Percentiles rank a stretch among this genome's conserved stretches.
Conservation (phyloP, 2,113 vertebrate genomes). For the Chloroceryle aenea region DNA sequence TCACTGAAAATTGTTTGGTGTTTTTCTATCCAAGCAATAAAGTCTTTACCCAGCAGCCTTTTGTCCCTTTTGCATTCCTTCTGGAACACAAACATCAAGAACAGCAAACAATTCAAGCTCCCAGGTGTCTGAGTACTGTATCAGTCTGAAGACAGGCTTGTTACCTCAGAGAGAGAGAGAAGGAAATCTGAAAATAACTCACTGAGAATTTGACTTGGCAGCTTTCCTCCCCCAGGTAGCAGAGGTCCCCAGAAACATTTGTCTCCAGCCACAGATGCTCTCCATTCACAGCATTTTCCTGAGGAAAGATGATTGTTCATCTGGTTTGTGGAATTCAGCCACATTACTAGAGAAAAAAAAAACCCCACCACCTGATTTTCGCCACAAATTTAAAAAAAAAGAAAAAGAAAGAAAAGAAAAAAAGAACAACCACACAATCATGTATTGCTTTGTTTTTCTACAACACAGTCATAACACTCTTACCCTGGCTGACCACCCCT, state of each 20-base stretch:
- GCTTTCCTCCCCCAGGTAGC: constrained; percentile 95
- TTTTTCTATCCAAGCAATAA: not conserved
- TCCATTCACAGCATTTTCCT: constrained; percentile 96
- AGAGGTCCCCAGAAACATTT: constrained; percentile 97
- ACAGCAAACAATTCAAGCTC: not conserved
- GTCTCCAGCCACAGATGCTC: constrained; percentile 99
- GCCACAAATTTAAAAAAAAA: not conserved
- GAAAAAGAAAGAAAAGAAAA: no score
- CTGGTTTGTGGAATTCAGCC: not conserved
- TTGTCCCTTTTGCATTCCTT: not conserved
- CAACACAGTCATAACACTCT: not conserved
- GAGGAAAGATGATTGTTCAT: constrained; percentile 17
- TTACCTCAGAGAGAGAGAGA: not conserved
- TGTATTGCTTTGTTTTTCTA: not conserved
- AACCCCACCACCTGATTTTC: not conserved
- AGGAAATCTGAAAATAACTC: constrained; percentile 73
- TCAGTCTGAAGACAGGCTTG: not conserved
- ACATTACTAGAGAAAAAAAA: accelerated
- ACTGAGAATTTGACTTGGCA: constrained; percentile 94
- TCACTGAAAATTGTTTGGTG: not conserved
- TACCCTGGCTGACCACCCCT: not conserved
- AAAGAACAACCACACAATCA: not conserved
- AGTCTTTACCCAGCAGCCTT: not conserved
- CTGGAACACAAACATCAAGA: not conserved
- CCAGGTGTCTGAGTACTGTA: not conserved